A percentile compares a stretch with the other conserved stretches of the same genome.
Conservation (phyloP, 2,113 vertebrate genomes). For the Paraplagusia blochii region DNA sequence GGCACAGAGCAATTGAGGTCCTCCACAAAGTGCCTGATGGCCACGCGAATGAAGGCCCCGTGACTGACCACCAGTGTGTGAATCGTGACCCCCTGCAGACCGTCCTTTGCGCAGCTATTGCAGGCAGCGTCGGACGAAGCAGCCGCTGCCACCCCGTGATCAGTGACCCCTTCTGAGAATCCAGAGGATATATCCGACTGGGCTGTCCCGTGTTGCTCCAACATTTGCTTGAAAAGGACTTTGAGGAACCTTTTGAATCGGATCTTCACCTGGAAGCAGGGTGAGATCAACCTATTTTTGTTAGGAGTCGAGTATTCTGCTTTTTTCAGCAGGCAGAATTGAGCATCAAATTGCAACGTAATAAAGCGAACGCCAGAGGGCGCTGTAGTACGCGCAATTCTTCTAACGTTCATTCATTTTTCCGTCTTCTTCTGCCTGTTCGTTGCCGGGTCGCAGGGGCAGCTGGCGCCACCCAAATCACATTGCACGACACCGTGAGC, state of each 20-base stretch:
- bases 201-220: slow-evolving; percentile 53
- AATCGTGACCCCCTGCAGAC: slow-evolving; percentile 48
- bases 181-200: slow-evolving; percentile 21
- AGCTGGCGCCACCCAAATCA: too few species aligned
- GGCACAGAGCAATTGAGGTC: slow-evolving; percentile 82
- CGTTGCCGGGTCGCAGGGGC: too few species aligned
- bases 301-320: neutral
- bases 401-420: neutral
- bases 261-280: slow-evolving; percentile 79
- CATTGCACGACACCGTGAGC: too few species aligned
- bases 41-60: slow-evolving; percentile 87
- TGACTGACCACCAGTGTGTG: slow-evolving; percentile 89
- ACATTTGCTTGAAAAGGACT: slow-evolving; percentile 79
- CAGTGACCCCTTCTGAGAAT: slow-evolving; percentile 10
- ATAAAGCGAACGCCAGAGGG: slow-evolving; percentile 10
- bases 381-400: slow-evolving; percentile 16
- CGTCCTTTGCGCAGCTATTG: slow-evolving; percentile 35
- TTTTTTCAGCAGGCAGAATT: neutral
- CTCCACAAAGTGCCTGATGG: slow-evolving; percentile 83
- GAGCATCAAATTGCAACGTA: slow-evolving; percentile 2
- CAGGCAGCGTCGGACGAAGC: slow-evolving; percentile 8
- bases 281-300: neutral
- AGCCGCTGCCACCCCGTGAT: neutral
- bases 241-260: slow-evolving; percentile 88
- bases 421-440: too few species aligned